phyloP scores from a whole-genome alignment of 2,888 invertebrate species.

The Nomada flava region DNA sequence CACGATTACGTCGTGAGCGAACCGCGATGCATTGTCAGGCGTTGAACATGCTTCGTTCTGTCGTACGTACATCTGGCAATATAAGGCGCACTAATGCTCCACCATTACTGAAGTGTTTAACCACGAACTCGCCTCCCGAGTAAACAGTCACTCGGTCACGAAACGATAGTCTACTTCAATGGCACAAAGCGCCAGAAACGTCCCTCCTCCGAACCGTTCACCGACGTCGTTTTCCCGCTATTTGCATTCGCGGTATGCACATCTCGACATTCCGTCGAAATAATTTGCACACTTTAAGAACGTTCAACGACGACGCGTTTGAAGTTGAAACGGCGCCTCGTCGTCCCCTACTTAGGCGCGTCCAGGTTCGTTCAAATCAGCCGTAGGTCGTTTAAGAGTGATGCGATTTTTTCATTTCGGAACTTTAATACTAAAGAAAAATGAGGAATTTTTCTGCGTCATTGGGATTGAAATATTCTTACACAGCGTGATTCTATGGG shows the following conservation, averaged over 20 bases:
- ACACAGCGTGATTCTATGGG: too few species aligned
- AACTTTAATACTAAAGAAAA: too few species aligned
- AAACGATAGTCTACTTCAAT: constrained; percentile 74
- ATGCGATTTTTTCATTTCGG: too few species aligned
- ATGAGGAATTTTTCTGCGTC: too few species aligned
- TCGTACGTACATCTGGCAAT: constrained; percentile 62
- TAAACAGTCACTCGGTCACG: constrained; percentile 74
- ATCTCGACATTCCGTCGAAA: constrained; percentile 36
- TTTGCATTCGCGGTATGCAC: constrained; percentile 38
- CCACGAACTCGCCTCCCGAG: constrained; percentile 67
- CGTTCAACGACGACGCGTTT: neutral
- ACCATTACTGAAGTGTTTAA: constrained; percentile 74
- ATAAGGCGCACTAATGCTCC: constrained; percentile 71
- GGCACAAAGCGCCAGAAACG: constrained; percentile 39
- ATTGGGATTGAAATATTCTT: too few species aligned
- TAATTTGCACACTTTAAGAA: constrained; percentile 42
- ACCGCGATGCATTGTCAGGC: constrained; percentile 46
- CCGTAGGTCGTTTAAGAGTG: neutral
- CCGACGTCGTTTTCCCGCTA: constrained; percentile 6
- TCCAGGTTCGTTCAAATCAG: neutral
- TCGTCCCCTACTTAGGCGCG: neutral
- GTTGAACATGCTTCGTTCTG: constrained; percentile 49
- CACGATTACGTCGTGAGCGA: constrained; percentile 49
- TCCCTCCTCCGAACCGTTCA: constrained; percentile 27
- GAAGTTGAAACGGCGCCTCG: neutral